Conservation (phyloP, 1,140 invertebrate genomes). For the Piezodorus guildinii region DNA sequence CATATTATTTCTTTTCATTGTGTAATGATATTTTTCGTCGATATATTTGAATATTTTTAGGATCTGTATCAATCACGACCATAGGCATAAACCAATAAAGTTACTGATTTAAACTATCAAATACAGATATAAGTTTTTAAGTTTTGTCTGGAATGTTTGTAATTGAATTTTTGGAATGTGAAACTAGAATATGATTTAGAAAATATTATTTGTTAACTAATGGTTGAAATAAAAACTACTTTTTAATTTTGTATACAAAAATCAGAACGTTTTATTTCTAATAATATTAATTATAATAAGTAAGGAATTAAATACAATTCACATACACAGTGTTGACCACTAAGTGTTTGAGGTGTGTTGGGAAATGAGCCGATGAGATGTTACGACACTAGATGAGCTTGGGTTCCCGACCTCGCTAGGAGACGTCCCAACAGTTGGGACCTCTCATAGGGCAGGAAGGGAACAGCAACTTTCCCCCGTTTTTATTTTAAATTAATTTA, state of each 20-base stretch:
- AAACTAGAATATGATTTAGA: too few relatives aligned
- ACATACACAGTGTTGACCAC: constrained; percentile 9
- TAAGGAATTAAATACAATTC: constrained; percentile 23
- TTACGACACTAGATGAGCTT: neutral
- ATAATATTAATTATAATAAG: constrained; percentile 8
- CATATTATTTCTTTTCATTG: too few relatives aligned
- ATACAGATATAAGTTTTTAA: too few relatives aligned
- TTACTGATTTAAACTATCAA: too few relatives aligned
- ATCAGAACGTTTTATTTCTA: constrained; percentile 23
- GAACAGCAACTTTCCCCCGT: neutral
- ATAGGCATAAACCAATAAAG: too few relatives aligned
- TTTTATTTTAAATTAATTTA: neutral
- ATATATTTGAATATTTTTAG: too few relatives aligned
- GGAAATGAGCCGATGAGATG: neutral
- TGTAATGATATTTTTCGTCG: too few relatives aligned
- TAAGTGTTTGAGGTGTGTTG: constrained; percentile 9
- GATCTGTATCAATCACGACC: too few relatives aligned
- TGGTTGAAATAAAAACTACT: too few relatives aligned
- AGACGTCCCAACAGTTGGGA: constrained; percentile 19
- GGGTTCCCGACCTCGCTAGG: constrained; percentile 23
- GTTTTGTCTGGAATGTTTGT: too few relatives aligned
- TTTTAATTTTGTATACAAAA: constrained; percentile 19
- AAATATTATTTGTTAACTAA: too few relatives aligned
- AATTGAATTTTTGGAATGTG: too few relatives aligned
- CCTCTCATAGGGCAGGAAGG: constrained; percentile 23